Evolutionary conservation across 2,113 vertebrate species (phyloP).

Genomic region (Copsychus sechellarum): DNA sequence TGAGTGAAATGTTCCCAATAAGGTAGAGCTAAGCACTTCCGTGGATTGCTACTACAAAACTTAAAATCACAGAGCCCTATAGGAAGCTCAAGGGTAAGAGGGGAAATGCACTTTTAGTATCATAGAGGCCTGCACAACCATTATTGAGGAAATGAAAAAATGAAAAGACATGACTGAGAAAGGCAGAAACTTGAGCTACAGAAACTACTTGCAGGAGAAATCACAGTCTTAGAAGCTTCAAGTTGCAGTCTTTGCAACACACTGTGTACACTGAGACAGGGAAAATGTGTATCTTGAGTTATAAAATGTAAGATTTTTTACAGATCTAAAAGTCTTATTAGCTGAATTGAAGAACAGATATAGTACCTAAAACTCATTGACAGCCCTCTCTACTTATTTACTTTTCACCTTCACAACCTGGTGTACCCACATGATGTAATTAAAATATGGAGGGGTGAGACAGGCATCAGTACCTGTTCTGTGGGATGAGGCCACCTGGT

Average conservation of each 20-base stretch:
- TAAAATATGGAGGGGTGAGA: neutral
- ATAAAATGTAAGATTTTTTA: neutral
- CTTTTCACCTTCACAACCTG: neutral
- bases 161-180: neutral
- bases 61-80: neutral
- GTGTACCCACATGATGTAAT: accelerated
- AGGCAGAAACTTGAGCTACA: neutral
- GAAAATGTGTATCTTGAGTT: neutral
- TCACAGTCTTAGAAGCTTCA: neutral
- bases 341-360: neutral
- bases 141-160: neutral
- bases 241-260: neutral
- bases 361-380: neutral
- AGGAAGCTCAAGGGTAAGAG: neutral
- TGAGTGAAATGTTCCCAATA: neutral
- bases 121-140: neutral
- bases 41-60: neutral
- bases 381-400: neutral
- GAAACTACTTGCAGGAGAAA: neutral
- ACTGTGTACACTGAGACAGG: neutral
- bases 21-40: neutral
- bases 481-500: neutral
- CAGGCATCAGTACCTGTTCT: neutral
- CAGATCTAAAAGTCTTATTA: neutral
- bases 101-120: neutral